Evolutionary conservation across 1,140 invertebrate species (phyloP).

Genomic region (Diorhabda elongata): DNA sequence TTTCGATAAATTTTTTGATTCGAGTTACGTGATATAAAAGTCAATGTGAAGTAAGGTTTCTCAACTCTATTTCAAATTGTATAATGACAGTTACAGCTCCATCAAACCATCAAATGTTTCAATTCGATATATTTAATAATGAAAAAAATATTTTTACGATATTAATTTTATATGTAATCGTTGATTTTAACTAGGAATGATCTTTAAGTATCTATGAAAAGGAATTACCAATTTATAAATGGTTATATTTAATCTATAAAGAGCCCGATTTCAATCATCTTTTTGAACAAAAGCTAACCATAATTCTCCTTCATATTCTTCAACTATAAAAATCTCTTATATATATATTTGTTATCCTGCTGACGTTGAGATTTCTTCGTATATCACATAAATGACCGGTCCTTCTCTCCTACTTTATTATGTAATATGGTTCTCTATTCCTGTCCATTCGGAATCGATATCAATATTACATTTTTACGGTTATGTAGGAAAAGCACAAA

Average conservation of each 20-base stretch:
- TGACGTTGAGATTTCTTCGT: background rate
- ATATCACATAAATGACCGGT: conserved; percentile 2
- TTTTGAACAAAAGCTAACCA: too few relatives aligned
- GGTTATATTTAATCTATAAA: too few relatives aligned
- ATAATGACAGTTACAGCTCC: too few relatives aligned
- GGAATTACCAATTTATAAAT: too few relatives aligned
- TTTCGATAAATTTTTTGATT: background rate
- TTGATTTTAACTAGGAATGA: too few relatives aligned
- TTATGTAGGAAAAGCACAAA: background rate
- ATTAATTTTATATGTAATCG: too few relatives aligned
- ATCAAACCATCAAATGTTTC: too few relatives aligned
- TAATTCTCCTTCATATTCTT: background rate
- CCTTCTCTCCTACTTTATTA: background rate
- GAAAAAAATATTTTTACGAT: too few relatives aligned
- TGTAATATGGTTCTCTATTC: conserved; percentile 1
- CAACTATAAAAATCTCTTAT: background rate
- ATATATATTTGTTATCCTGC: background rate
- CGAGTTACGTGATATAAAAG: background rate
- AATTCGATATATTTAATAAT: too few relatives aligned
- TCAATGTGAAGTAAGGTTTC: background rate
- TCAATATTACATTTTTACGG: conserved; percentile 3
- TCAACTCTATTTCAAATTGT: too few relatives aligned
- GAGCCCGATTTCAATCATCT: too few relatives aligned
- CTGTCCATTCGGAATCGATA: conserved; percentile 1
- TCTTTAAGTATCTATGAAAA: too few relatives aligned